phyloP scores from a whole-genome alignment of 2,888 invertebrate genomes.

The Synanthedon formicaeformis region DNA sequence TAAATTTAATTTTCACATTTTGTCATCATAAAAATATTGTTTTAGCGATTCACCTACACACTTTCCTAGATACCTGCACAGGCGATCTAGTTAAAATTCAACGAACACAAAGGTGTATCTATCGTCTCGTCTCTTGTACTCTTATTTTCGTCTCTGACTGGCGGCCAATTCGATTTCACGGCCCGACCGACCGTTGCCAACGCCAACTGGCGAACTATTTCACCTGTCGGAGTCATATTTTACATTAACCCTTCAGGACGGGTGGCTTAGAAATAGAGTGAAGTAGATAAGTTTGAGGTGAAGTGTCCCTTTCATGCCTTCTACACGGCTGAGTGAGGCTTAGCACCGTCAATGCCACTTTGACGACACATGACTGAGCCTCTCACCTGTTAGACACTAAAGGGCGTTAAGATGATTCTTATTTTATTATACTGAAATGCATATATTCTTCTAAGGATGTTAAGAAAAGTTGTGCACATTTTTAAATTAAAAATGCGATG shows the following conservation, averaged over 20 bases:
- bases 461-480: too few species aligned
- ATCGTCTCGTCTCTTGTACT: slow-evolving; percentile 14
- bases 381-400: neutral
- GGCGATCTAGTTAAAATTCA: slow-evolving; percentile 30
- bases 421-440: too few species aligned
- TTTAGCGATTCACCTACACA: slow-evolving; percentile 21
- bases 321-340: neutral
- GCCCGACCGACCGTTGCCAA: slow-evolving; percentile 44
- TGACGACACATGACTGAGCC: neutral
- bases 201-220: slow-evolving; percentile 31
- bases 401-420: too few species aligned
- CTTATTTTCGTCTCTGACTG: slow-evolving; percentile 63
- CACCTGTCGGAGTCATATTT: slow-evolving; percentile 30
- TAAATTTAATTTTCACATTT: neutral
- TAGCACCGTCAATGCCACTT: neutral
- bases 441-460: too few species aligned
- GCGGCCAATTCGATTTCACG: slow-evolving; percentile 65
- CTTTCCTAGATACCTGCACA: too few species aligned
- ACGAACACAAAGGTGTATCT: slow-evolving; percentile 18
- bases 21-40: neutral
- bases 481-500: too few species aligned
- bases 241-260: neutral
- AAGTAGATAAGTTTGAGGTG: slow-evolving; percentile 6
- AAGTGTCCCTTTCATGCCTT: slow-evolving; percentile 16
- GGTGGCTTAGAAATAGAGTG: neutral